Percentiles rank a stretch among this genome's conserved stretches.
phyloP scores from a whole-genome alignment of 1,140 invertebrate species.

The Platyscapa corneri region DNA sequence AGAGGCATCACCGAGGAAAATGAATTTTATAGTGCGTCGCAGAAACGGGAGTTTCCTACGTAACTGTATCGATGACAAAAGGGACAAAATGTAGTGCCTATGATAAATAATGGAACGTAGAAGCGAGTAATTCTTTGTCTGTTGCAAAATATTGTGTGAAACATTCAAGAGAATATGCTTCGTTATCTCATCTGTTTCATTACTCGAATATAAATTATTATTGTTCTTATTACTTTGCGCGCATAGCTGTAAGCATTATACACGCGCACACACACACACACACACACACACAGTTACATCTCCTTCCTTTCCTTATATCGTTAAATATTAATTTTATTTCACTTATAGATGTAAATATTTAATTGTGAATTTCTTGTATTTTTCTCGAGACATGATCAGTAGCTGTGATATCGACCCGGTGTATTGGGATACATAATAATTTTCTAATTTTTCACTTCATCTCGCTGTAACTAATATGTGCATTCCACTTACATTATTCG shows the following conservation, averaged over 20 bases:
- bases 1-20: constrained; percentile 32
- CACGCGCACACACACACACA: no score
- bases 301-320: constrained; percentile 12
- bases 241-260: constrained; percentile 7
- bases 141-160: neutral
- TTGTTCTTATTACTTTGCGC: neutral
- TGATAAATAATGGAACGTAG: neutral
- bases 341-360: constrained; percentile 51
- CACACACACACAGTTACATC: no score
- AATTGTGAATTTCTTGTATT: constrained; percentile 43
- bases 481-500: neutral
- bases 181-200: neutral
- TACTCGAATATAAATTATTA: neutral
- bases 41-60: constrained; percentile 66
- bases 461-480: constrained; percentile 24
- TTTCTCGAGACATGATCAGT: constrained; percentile 56
- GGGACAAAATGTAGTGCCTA: constrained; percentile 1
- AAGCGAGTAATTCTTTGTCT: neutral
- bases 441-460: constrained; percentile 46
- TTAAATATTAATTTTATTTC: constrained; percentile 53
- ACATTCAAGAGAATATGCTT: constrained; percentile 16
- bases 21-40: constrained; percentile 63
- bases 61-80: constrained; percentile 58
- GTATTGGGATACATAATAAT: constrained; percentile 58
- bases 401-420: constrained; percentile 70